phyloP scores from a whole-genome alignment of 2,797 vertebrate genomes.

The Myiotriccus ornatus region DNA sequence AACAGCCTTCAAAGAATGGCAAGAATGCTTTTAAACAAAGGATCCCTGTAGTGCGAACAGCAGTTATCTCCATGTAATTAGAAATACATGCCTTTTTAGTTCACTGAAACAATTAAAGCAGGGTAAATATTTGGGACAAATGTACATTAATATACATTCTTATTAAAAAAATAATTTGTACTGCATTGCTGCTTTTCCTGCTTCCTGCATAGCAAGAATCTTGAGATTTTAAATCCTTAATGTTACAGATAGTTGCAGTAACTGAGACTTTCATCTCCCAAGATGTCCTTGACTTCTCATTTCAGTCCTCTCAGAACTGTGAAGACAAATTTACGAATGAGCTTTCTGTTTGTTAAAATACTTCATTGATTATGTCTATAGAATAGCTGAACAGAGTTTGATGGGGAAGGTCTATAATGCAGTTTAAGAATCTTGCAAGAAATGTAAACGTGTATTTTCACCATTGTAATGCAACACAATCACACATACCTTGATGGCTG shows the following conservation, averaged over 20 bases:
- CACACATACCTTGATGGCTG: background rate
- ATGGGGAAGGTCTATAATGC: background rate
- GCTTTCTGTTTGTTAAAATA: background rate
- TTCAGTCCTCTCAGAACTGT: background rate
- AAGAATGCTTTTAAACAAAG: slow-evolving; percentile 15
- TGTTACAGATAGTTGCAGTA: background rate
- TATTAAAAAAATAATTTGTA: background rate
- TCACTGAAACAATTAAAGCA: slow-evolving; percentile 11
- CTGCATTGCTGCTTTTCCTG: background rate
- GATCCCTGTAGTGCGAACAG: background rate
- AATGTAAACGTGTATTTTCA: background rate
- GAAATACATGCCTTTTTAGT: background rate
- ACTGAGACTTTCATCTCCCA: background rate
- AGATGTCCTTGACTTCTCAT: background rate
- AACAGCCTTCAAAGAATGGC: background rate
- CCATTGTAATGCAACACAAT: rapidly evolving
- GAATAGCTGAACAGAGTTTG: background rate
- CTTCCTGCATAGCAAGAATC: background rate
- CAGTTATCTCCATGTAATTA: background rate
- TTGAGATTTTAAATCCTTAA: background rate
- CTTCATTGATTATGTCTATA: background rate
- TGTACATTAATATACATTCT: background rate
- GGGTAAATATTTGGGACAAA: background rate
- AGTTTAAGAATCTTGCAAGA: background rate
- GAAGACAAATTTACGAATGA: background rate